These are phyloP conservation scores for Tetraodon nigroviridis DNA, from an alignment of 2,113 vertebrate species.

Conservation along the genomic window DNA sequence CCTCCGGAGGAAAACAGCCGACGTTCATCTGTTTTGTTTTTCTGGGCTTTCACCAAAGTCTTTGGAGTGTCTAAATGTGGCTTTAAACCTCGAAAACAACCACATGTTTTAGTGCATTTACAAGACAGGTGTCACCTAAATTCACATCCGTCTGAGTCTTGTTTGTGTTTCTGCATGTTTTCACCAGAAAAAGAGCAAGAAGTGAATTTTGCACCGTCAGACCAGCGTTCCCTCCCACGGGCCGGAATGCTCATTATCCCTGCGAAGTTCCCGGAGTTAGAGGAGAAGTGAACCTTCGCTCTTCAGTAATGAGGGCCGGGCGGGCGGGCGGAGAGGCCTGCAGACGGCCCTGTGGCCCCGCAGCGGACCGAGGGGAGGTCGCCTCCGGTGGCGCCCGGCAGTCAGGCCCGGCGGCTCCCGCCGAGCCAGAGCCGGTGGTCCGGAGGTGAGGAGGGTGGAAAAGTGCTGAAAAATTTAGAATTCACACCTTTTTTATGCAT, in stretches of 20 bases:
- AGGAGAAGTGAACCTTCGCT: slow-evolving; percentile 41
- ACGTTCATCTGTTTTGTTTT: slow-evolving; percentile 18
- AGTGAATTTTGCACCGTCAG: slow-evolving; percentile 7
- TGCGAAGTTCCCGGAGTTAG: slow-evolving; percentile 43
- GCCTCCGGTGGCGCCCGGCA: slow-evolving; percentile 22
- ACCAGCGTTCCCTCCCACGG: slow-evolving; percentile 27
- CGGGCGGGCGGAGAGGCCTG: slow-evolving; percentile 35
- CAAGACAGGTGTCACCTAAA: neutral
- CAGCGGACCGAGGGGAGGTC: slow-evolving; percentile 39
- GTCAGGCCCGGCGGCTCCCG: slow-evolving; percentile 11
- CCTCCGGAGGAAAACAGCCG: slow-evolving; percentile 4
- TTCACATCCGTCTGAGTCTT: too few relatives aligned
- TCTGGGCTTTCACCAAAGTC: slow-evolving; percentile 11
- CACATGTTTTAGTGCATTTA: neutral
- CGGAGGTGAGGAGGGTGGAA: too few relatives aligned
- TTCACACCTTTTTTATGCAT: neutral
- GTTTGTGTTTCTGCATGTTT: neutral
- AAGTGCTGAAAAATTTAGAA: neutral
- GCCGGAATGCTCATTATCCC: slow-evolving; percentile 52
- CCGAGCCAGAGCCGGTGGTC: neutral
- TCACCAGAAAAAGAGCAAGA: slow-evolving; percentile 7
- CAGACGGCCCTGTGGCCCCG: slow-evolving; percentile 29
- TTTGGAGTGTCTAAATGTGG: neutral
- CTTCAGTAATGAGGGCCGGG: slow-evolving; percentile 45
- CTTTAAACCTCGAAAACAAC: neutral